Conservation (phyloP, 2,113 vertebrate genomes). For the Lamprotornis superbus region DNA sequence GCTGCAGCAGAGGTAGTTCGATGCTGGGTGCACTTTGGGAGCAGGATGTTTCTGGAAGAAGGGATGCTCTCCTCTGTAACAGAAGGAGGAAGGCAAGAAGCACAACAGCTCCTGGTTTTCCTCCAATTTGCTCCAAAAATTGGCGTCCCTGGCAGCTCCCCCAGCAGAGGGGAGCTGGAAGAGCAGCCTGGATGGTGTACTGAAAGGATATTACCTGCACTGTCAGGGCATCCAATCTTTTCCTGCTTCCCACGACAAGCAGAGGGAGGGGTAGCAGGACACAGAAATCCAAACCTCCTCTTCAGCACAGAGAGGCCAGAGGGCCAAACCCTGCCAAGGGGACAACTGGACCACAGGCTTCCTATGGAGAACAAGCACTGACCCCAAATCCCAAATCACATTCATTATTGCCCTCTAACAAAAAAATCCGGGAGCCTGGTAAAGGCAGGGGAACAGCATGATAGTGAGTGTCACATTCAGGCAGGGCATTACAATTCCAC, state of each 20-base stretch:
- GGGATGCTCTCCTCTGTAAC: neutral
- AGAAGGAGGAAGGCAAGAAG: neutral
- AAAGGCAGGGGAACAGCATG: neutral
- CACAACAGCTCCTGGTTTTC: neutral
- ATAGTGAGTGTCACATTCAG: neutral
- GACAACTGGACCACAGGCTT: neutral
- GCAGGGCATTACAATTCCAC: neutral
- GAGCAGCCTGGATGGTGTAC: neutral
- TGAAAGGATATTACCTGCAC: neutral
- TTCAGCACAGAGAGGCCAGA: no score
- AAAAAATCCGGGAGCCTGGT: neutral
- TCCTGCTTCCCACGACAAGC: accelerated
- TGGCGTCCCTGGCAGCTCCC: no score
- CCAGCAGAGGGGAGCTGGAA: neutral
- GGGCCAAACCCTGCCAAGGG: no score
- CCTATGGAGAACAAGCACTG: neutral
- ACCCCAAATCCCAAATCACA: no score
- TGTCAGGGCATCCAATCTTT: neutral
- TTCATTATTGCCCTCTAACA: neutral
- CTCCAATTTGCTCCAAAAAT: neutral
- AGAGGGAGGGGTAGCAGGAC: neutral
- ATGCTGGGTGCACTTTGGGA: neutral
- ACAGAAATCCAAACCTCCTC: neutral
- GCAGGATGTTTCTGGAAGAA: accelerated
- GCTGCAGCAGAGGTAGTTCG: neutral